Evolutionary conservation across 2,797 vertebrate genomes (phyloP), one percentile per base, ranked within the genome.

Genomic region (Cuculus canorus): DNA sequence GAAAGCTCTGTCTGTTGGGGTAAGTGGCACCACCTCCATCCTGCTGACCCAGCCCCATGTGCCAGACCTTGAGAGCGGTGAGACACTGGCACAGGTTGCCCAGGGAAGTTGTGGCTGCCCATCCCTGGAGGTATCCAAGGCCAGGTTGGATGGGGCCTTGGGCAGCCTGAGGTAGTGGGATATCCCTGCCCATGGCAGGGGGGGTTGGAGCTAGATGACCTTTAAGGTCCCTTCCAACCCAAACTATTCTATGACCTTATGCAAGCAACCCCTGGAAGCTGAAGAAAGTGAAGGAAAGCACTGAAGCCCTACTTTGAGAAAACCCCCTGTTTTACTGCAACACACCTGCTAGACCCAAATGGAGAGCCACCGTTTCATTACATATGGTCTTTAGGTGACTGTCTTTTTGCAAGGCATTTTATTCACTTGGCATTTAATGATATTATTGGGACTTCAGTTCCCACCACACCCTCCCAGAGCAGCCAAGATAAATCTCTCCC

Each of bases 401-500:
- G 10, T 4, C 2, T 72, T 86, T 90, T 50, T 84, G 68, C 24
- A 87, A 77, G 32, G 41, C 37, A 17, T 56, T 94, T 89, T 71
- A 81, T 90, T 92, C 90, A 80, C 17, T 71, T 19, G n/a, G 93
- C 90, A 90, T 96, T 95, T 94, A 93, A 52, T 75, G 86, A 66
- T 68, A 84, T 84, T 92, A 60, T 2, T 64, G 80, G 86, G 73
- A 71, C 60, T 84, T 93, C 88, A 92, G 90, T 90, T 91, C 90
- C 81, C 78, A 91, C 92, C 96, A 95, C 96, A 85, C 96, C 93
- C 95, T 95, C 66, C 77, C 53, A 68, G 56, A 65, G 65, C 22
- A 45, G 73, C 71, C 68, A 92, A 93, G 84, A 93, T 75, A 92
- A 86, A 86, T 73, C 52, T 71, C 76, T 88, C 50, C 75, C 37